Base-by-base conservation (phyloP, 2,797 vertebrate genomes). In the Odontamblyopus rebecca region DNA sequence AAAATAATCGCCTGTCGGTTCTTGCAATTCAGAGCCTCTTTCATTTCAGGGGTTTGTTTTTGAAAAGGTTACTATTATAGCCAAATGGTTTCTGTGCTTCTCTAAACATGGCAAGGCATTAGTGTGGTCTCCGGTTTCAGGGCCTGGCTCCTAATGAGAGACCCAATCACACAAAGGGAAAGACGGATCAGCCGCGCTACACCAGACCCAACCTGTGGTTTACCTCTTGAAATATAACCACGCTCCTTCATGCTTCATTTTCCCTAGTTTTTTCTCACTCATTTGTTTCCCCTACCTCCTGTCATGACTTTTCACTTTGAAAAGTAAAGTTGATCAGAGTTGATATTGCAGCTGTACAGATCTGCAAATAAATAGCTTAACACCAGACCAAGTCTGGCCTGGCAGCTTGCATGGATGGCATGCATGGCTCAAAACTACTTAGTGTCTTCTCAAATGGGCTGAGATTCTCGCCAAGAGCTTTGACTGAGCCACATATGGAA, bases 61-160 rank as follows among this genome's bases (percentile, higher is more conserved):
- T 91, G 76, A 92, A 92, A 93, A 91, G 81, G 86, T 89, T 86
- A 85, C 92, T 93, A 91, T 93, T 93, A 91, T 87, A 88, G 88
- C 90, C 86, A 92, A 94, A 94, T 90, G 91, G 90, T 90, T 92
- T 92, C 87, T 91, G 80, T 84, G 83, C 91, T 93, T 93, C 84
- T 93, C 89, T 91, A 94, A 94, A 94, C 92, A 93, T 82, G 70
- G 89, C 88, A 38, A 91, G 90, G 92, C 92, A 94, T 95, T 95
- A 94, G 89, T 71, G 85, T 3, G 56, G 78, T 88, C 91, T 95
- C 91, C 16, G 77, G 92, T 94, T 95, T 92, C 94, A 91, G 81
- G 80, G 76, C 81, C 87, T 89, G 92, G 89, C 89, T 91, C 85
- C 86, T 93, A 93, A 94, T 93, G 93, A 94, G 93, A 93, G 93